Evolutionary conservation across 2,888 invertebrate genomes (phyloP), one percentile per base, ranked within the genome.

Genomic region (Andrena minutula): DNA sequence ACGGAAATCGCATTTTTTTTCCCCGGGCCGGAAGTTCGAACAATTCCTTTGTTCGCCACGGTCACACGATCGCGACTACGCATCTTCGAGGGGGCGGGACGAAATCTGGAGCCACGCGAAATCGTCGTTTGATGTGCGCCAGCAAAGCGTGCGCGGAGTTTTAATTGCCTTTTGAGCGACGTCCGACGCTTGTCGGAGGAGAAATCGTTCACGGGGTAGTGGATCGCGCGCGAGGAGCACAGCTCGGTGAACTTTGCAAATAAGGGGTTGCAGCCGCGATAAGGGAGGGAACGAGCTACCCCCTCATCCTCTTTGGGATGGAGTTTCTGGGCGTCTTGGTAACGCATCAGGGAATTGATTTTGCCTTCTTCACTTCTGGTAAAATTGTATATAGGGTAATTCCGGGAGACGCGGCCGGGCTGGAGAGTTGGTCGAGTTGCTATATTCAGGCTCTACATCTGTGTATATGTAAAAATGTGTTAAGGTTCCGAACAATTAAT

Each of bases 101-200:
- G 71, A 60, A 73, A 77, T 83, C 83, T 83, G 75, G 73, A n/a
- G 56, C 56, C 75, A 75, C 77, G 65, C 64, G 35, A 75, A 79
- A 79, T 83, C 79, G 81, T 53, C 86, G 87, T 88, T 86, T 88
- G 88, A 87, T 86, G 84, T 86, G 86, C 81, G 75, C 73, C 79
- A 83, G 73, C 75, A 77, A 81, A 80, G 84, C 88, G 75, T 86
- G 66, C 82, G 82, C 51, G 75, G 72, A 78, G 74, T 81, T 88
- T 85, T 88, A 88, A 88, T 88, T 88, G 89, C 83, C 79, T 71
- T 75, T 73, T 68, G 70, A 87, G 78, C 76, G 79, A 71, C 79
- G 79, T 73, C 65, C 75, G 85, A 87, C 70, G 73, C 70, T 79
- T 85, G 87, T 23, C 72, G 79, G 87, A 85, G 85, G 86, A 86